Evolutionary conservation across 2,113 vertebrate species (phyloP).

Genomic region (Pangasianodon gigas): DNA sequence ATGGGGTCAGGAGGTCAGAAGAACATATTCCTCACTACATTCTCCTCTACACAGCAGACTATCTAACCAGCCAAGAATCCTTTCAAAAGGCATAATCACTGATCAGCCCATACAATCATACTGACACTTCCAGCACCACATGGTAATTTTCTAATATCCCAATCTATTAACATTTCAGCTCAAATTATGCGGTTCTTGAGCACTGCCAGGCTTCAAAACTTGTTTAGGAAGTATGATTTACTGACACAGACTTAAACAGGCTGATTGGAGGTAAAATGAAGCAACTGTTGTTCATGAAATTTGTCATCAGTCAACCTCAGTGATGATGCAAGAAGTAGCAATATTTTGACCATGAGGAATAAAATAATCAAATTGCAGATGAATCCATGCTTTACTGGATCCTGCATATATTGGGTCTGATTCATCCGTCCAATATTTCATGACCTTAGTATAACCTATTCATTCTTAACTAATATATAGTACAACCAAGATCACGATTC

Average conservation of each 20-base stretch:
- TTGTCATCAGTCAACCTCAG: neutral
- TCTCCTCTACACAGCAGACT: constrained; percentile 27
- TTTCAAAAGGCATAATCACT: constrained; percentile 18
- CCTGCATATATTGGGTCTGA: constrained; percentile 12
- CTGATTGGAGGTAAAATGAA: constrained; percentile 9
- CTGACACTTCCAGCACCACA: constrained; percentile 1
- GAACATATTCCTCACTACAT: constrained; percentile 22
- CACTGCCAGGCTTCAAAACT: neutral
- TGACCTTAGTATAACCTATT: neutral
- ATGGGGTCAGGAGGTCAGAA: constrained; percentile 34
- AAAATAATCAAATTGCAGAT: neutral
- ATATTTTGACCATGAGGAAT: constrained; percentile 13
- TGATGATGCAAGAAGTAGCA: constrained; percentile 22
- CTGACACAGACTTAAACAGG: neutral
- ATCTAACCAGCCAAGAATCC: constrained; percentile 15
- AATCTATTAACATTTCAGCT: constrained; percentile 8
- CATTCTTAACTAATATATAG: neutral
- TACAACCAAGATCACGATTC: neutral
- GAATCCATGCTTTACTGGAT: constrained; percentile 21
- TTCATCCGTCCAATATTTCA: neutral
- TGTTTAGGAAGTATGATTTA: constrained; percentile 21
- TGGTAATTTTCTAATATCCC: constrained; percentile 15
- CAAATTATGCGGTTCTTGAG: neutral
- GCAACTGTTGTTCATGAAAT: constrained; percentile 18
- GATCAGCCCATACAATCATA: neutral